Conservation (phyloP, 2,888 invertebrate genomes). For the Cyaniris semiargus region DNA sequence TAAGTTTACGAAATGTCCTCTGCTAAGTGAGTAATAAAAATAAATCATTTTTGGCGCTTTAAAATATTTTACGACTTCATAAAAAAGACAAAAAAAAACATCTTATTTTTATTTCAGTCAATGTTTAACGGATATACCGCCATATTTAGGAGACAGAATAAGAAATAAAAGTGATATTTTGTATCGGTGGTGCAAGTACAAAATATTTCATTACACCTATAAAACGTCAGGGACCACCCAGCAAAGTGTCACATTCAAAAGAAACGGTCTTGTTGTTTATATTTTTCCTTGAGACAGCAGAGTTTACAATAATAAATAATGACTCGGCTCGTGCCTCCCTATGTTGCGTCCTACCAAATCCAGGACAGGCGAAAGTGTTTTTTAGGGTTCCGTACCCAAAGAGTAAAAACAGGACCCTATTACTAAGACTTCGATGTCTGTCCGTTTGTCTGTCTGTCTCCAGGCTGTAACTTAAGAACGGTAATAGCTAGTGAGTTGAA, state of each 20-base stretch:
- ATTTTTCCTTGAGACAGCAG: conserved; percentile 36
- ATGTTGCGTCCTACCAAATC: background rate
- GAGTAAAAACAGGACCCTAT: too few species aligned
- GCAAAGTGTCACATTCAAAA: conserved; percentile 42
- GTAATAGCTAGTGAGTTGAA: too few species aligned
- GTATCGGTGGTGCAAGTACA: conserved; percentile 37
- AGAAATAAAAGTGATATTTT: conserved; percentile 34
- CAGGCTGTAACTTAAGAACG: too few species aligned
- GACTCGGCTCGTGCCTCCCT: background rate
- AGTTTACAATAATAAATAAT: conserved; percentile 25
- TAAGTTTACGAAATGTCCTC: background rate
- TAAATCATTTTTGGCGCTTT: conserved; percentile 13
- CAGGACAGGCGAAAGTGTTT: background rate
- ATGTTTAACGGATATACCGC: conserved; percentile 10
- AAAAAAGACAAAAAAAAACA: background rate
- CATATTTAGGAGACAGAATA: conserved; percentile 30
- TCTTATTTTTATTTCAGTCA: conserved; percentile 6
- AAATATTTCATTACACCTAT: conserved; percentile 43
- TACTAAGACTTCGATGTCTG: too few species aligned
- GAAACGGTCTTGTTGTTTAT: conserved; percentile 41
- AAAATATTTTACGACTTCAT: conserved; percentile 6
- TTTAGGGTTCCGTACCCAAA: too few species aligned
- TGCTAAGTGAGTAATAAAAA: conserved; percentile 5
- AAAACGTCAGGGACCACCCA: conserved; percentile 45
- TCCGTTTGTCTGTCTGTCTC: too few species aligned